phyloP scores from a whole-genome alignment of 2,888 invertebrate genomes.

The Elgonia sp. region DNA sequence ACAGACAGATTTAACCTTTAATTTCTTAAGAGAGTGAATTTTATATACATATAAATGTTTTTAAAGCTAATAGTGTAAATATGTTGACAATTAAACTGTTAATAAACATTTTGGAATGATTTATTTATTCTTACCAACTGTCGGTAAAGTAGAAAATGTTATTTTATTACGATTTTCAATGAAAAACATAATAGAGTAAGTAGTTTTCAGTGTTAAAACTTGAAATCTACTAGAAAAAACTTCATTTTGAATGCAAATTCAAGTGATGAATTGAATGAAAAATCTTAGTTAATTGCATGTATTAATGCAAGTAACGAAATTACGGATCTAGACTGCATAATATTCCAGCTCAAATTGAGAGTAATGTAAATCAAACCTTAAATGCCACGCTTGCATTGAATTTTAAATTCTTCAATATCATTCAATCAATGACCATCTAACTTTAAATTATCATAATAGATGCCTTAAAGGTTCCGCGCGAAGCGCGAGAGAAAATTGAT shows the following conservation, averaged over 20 bases:
- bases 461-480: slow-evolving; percentile 65
- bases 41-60: too few species aligned
- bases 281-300: neutral
- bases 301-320: slow-evolving; percentile 9
- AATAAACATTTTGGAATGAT: too few species aligned
- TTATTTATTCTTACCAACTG: slow-evolving; percentile 64
- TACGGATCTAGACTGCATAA: slow-evolving; percentile 17
- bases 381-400: slow-evolving; percentile 66
- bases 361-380: slow-evolving; percentile 67
- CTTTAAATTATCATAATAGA: slow-evolving; percentile 73
- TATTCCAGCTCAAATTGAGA: slow-evolving; percentile 50
- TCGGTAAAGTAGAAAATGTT: too few species aligned
- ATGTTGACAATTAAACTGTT: too few species aligned
- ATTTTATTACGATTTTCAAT: too few species aligned
- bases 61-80: too few species aligned
- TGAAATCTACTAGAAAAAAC: slow-evolving; percentile 30
- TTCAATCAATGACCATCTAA: slow-evolving; percentile 74
- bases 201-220: slow-evolving; percentile 5
- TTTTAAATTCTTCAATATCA: slow-evolving; percentile 73
- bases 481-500: slow-evolving; percentile 65
- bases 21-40: too few species aligned
- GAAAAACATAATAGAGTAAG: too few species aligned
- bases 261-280: neutral
- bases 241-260: neutral
- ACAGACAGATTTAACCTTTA: too few species aligned